Evolutionary conservation across 2,888 invertebrate species (phyloP).

Genomic region (Eupithecia inturbata): DNA sequence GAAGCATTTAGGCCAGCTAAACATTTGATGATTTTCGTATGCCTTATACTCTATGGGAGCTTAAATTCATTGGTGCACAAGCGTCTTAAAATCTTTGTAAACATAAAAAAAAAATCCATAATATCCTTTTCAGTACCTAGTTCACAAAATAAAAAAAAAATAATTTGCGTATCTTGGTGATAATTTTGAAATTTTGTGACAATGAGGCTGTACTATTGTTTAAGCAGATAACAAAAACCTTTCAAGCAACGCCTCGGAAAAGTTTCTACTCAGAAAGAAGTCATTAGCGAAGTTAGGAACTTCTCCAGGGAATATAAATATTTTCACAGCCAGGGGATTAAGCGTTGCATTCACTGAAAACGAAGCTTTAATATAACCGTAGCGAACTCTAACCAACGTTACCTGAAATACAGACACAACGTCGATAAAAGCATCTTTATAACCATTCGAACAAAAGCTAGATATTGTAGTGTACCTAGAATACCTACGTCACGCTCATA

Average conservation of each 20-base stretch:
- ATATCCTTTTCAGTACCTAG: background rate
- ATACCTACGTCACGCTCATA: too few species aligned
- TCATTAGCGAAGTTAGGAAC: constrained; percentile 77
- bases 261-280: constrained; percentile 77
- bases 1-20: background rate
- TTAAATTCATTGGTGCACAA: background rate
- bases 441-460: background rate
- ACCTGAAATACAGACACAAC: background rate
- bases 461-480: too few species aligned
- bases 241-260: constrained; percentile 65
- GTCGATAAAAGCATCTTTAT: background rate
- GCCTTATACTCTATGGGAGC: too few species aligned
- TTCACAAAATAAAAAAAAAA: background rate
- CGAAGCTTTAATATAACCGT: background rate
- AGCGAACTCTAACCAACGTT: background rate
- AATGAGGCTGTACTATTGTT: constrained; percentile 71
- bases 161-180: constrained; percentile 18
- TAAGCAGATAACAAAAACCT: constrained; percentile 72
- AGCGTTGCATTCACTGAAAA: constrained; percentile 4
- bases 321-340: constrained; percentile 67
- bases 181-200: constrained; percentile 57
- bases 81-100: background rate
- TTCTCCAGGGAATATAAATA: constrained; percentile 74
- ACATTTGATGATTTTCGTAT: background rate
- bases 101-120: background rate